Evolutionary conservation across 2,888 invertebrate genomes (phyloP).

Genomic region (Tineola bisselliella): DNA sequence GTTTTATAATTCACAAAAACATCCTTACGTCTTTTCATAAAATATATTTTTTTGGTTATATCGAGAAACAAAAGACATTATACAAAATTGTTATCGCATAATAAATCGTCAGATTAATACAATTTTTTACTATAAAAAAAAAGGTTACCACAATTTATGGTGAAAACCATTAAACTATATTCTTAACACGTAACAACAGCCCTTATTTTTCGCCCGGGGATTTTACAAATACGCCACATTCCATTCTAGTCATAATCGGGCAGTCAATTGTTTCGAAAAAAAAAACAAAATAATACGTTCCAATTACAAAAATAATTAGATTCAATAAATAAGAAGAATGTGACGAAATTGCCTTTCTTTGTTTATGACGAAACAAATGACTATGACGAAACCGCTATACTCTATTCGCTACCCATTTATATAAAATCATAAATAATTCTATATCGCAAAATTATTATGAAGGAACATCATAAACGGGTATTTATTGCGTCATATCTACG

Average conservation of each 20-base stretch:
- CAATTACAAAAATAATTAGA: too few species aligned
- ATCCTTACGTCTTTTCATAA: too few species aligned
- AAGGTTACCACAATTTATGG: background rate
- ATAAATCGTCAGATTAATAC: background rate
- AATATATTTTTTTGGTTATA: too few species aligned
- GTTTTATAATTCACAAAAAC: too few species aligned
- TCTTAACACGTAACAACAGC: constrained; percentile 4
- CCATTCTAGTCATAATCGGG: too few species aligned
- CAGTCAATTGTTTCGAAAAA: too few species aligned
- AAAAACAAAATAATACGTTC: too few species aligned
- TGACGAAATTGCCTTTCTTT: too few species aligned
- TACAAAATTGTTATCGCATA: background rate
- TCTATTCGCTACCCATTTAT: background rate
- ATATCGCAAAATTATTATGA: constrained; percentile 10
- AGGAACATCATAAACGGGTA: constrained; percentile 5
- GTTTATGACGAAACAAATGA: too few species aligned
- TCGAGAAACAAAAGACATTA: too few species aligned
- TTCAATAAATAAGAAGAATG: too few species aligned
- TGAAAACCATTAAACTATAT: background rate
- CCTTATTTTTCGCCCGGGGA: background rate
- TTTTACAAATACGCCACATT: background rate
- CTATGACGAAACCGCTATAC: too few species aligned
- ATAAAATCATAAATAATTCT: constrained; percentile 8
- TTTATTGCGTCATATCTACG: constrained; percentile 8
- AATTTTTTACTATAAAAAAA: background rate